Evolutionary conservation across 2,888 invertebrate species (phyloP).

Genomic region (Cryptophagus acutangulus): DNA sequence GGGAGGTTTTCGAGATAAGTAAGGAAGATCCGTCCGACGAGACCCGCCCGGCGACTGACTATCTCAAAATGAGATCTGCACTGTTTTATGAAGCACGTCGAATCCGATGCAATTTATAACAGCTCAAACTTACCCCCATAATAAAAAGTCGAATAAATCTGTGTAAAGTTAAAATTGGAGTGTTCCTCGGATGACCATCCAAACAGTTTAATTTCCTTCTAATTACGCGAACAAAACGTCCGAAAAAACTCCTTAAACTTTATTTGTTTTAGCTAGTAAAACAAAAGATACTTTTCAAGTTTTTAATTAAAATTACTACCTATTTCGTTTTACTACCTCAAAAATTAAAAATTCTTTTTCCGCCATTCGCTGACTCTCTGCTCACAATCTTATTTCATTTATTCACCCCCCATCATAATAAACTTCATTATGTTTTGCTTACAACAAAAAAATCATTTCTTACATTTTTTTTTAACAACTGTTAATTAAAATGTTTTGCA

Average conservation of each 20-base stretch:
- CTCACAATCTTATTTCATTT: slow-evolving; percentile 34
- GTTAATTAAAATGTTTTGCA: slow-evolving; percentile 35
- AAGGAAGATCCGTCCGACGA: slow-evolving; percentile 23
- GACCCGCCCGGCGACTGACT: slow-evolving; percentile 24
- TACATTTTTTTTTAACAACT: slow-evolving; percentile 22
- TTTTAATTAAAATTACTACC: slow-evolving; percentile 49
- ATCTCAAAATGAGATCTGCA: slow-evolving; percentile 35
- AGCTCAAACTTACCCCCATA: slow-evolving; percentile 27
- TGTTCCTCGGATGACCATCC: slow-evolving; percentile 38
- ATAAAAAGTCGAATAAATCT: slow-evolving; percentile 38
- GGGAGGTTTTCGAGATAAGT: slow-evolving; percentile 32
- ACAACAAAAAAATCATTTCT: slow-evolving; percentile 34
- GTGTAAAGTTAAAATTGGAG: slow-evolving; percentile 38
- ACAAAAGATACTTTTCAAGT: slow-evolving; percentile 48
- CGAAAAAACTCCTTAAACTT: slow-evolving; percentile 40
- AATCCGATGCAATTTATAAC: slow-evolving; percentile 39
- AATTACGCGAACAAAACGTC: slow-evolving; percentile 46
- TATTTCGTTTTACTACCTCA: slow-evolving; percentile 47
- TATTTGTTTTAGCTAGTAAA: slow-evolving; percentile 45
- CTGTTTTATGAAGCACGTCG: slow-evolving; percentile 39
- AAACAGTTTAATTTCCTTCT: slow-evolving; percentile 46
- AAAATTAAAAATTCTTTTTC: slow-evolving; percentile 44
- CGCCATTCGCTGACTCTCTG: slow-evolving; percentile 20
- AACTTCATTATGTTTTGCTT: slow-evolving; percentile 38
- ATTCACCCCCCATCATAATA: slow-evolving; percentile 37